Base-by-base conservation (phyloP, 1,140 invertebrate genomes). In the Papilio glaucus region DNA sequence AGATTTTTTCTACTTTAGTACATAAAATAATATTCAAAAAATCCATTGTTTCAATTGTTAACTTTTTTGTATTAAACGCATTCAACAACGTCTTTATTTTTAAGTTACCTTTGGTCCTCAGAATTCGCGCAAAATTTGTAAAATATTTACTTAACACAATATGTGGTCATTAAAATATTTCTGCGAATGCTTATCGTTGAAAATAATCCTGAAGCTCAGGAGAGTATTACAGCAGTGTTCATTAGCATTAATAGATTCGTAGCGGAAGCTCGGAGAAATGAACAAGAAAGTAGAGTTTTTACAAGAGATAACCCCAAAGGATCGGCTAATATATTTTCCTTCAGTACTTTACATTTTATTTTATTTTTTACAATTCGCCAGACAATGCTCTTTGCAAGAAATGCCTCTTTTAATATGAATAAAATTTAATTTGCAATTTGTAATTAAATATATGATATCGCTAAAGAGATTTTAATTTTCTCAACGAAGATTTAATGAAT, bases 231-330 rank as follows among this genome's bases (percentile, higher is more conserved):
- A 53, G 24, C 24, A 53, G 49, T 53, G 18, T 53, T 53, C 49
- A 24, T 53, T 53, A 53, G 24, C 18, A 24, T 53, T 53, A 53
- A 53, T 53, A 53, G 49, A 53, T 24, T 24, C 49, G 10, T 5
- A 53, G 45, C 15, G 49, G 49, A 53, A 53, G 21, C 21, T 24
- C 8, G 8, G 49, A 53, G 49, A 53, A 53, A 9, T 10, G 49
- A 53, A 53, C 49, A 53, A 24, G 49, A 53, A 53, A 53, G 45
- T 49, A 21, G 8, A 53, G 21, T 53, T 53, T 53, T 53, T 53
- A 53, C 18, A 21, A 53, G 3, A 49, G 45, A 21, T 53, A 21
- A 49, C 9, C 21, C 49, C 9, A 53, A 18, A 9, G 49, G 49
- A 53, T 53, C 18, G 49, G 21, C 45, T 53, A 24, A 53, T 24